Evolutionary conservation across 2,797 vertebrate genomes (phyloP), one percentile per base, ranked within the genome.

Genomic region (Okamejei kenojei): DNA sequence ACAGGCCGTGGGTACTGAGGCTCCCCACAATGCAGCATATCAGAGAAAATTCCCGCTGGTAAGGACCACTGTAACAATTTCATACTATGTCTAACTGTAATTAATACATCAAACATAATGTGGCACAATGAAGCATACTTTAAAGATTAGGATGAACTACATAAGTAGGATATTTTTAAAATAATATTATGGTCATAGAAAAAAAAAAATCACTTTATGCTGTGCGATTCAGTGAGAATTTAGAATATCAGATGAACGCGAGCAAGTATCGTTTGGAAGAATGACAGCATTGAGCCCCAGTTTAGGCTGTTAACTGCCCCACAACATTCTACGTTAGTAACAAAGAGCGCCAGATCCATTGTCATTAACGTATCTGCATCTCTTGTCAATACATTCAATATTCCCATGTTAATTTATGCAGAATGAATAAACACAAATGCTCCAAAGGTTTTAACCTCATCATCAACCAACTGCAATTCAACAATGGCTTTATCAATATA

Each of bases 111-210:
- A 86, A 63, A 68, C 0, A 19, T n/a, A 15, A 19, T n/a, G 7
- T 88, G 84, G 63, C n/a, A 26, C 21, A 29, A 10, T 58, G 11
- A 54, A 54, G 38, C n/a, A 7, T 4, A 8, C 45, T 90, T 45
- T 92, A 54, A 92, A 54, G 84, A 63, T 86, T 32, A 88, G 17
- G 58, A 86, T 9, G 11, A 86, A 92, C 76, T 54, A 76, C 38
- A 29, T 63, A 88, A 92, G 17, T 35, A 74, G 4, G 26, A 74
- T 13, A 45, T 92, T 29, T 84, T 76, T 15, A 76, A 29, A 58
- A 76, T 23, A 76, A 92, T 15, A 4, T 58, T 54, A 11, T 54
- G 21, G 35, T 74, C 71, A 74, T 26, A 74, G 71, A 21, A 11
- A 84, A 71, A 84, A 71, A 54, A 73, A 10, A 19, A 45, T 73